Evolutionary conservation across 2,113 vertebrate species (phyloP), one percentile per base, ranked within the genome.

Genomic region (Tachysurus vachellii): DNA sequence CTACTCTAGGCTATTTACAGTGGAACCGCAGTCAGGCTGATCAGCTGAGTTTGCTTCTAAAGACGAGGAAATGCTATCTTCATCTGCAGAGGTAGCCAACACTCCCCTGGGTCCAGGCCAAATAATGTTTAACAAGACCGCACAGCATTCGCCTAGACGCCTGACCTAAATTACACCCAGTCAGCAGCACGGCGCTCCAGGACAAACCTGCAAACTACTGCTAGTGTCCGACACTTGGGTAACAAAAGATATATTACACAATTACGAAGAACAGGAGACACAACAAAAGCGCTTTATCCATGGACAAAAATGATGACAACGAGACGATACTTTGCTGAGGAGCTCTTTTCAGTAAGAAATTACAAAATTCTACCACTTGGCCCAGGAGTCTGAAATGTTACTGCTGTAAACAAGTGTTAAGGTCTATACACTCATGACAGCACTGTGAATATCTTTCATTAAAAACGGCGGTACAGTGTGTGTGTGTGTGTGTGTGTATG

Each of bases 21-120:
- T 75, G 66, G n/a, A 71, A 75, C 73, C 76, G 71, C 50, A 79
- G 81, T 80, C 82, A 83, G 79, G 88, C 61, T 68, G 76, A 84
- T 84, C 75, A 84, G 82, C 23, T 47, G 53, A 85, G 87, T 61
- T 79, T 59, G 50, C 28, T 79, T 59, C 13, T 77, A 62, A 19
- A 73, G 86, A 82, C 54, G 57, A 82, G 79, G 86, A 85, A 89
- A 89, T 87, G 71, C 79, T 87, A 85, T 87, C 59, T 86, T 77
- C 83, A 85, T 87, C 70, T 87, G 53, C 86, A 89, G 86, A 53
- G 61, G 88, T 83, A 85, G 83, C 88, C 83, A 85, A 83, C 61
- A 83, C 42, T 82, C 61, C 79, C 77, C 16, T 85, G 86, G 79
- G 79, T 79, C 28, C 26, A 70, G 4, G 86, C 83, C 86, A 89